Base-by-base conservation (phyloP, 2,888 invertebrate genomes). In the Lasius platythorax region DNA sequence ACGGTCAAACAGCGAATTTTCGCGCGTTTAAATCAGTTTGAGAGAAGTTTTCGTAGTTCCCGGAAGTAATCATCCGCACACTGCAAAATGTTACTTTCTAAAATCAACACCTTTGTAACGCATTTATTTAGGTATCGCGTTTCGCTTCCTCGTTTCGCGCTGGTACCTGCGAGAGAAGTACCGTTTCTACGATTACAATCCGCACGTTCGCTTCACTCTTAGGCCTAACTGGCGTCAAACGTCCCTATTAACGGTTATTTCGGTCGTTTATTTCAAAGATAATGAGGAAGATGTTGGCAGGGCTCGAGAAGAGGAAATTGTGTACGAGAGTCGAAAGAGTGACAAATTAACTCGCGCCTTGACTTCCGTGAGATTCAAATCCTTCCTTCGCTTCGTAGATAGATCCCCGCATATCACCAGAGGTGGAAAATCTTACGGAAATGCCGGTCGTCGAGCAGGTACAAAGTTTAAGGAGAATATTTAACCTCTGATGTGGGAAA, bases 271-370 rank as follows among this genome's bases (percentile, higher is more conserved):
- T 63, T 82, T 72, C 58, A 61, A 46, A 68, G 40, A 74, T 82
- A 86, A 89, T 67, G 83, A 84, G 83, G 76, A 74, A 61, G 82
- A 81, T 82, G 81, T 82, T 73, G 81, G 78, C 37, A n/a, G 66
- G 15, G 43, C 75, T 76, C 23, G 56, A 72, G 61, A 67, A 82
- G 75, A 78, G 82, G 82, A 70, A 78, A 85, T 81, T 78, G 82
- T 37, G 37, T 76, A 70, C 74, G 82, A 74, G 86, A 83, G 75
- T 63, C 82, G 43, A 64, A 76, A 58, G 68, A 78, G 85, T 85
- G 87, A 89, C 85, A 83, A 87, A 87, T 90, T 89, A 90, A 83
- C 87, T 87, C 67, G 70, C 82, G 67, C 64, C 58, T 83, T 37
- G 58, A 46, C 85, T 84, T 85, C 78, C 83, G 83, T 72, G 88